Conservation (phyloP, 2,888 invertebrate species). For the Xestia ashworthii region DNA sequence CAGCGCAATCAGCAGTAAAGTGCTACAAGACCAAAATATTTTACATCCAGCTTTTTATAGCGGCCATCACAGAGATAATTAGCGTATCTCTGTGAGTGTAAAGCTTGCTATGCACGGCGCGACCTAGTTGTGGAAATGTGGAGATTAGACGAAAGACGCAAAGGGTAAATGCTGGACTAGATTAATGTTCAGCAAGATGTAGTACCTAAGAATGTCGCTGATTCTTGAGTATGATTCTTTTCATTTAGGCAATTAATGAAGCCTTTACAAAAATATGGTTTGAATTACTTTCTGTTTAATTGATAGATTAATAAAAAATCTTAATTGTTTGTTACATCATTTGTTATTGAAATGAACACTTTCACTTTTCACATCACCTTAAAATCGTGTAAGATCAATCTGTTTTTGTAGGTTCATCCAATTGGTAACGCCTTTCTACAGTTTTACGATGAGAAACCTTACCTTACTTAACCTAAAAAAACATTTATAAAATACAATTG, state of each 20-base stretch:
- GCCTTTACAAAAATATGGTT: background rate
- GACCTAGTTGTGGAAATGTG: slow-evolving; percentile 12
- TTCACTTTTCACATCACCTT: slow-evolving; percentile 7
- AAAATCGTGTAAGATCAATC: slow-evolving; percentile 5
- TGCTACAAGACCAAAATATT: slow-evolving; percentile 53
- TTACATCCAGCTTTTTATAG: slow-evolving; percentile 56
- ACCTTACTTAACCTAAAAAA: no score
- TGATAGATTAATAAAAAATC: background rate
- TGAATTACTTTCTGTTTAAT: background rate
- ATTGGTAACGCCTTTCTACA: slow-evolving; percentile 24
- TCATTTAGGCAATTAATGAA: background rate
- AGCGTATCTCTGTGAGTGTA: slow-evolving; percentile 51
- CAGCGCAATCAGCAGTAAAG: slow-evolving; percentile 49
- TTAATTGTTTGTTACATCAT: background rate
- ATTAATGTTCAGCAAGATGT: background rate
- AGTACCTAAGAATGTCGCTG: background rate
- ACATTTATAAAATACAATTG: slow-evolving; percentile 29
- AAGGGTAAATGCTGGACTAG: background rate
- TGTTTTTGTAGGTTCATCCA: background rate
- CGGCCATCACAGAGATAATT: slow-evolving; percentile 58
- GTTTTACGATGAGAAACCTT: slow-evolving; percentile 3
- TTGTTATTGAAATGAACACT: background rate
- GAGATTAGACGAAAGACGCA: slow-evolving; percentile 13
- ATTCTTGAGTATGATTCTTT: background rate
- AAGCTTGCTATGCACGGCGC: slow-evolving; percentile 49